Conservation (phyloP, 2,797 vertebrate genomes). For the Bryconaethiops microstoma region DNA sequence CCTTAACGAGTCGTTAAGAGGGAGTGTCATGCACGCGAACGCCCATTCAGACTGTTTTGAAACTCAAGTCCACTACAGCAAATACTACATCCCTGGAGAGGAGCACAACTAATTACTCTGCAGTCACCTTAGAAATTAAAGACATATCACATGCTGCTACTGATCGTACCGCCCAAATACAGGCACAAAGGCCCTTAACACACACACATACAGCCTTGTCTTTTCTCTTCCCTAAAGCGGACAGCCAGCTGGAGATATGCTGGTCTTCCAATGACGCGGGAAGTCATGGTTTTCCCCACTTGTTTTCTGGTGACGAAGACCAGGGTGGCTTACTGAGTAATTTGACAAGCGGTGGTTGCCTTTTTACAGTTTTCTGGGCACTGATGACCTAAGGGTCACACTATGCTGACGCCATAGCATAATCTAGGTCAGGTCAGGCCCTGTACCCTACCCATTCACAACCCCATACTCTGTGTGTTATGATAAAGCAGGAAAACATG, state of each 20-base stretch:
- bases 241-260: constrained; percentile 4
- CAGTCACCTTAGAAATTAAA: constrained; percentile 39
- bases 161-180: constrained; percentile 35
- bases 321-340: constrained; percentile 19
- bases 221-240: constrained; percentile 32
- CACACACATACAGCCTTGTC: constrained; percentile 14
- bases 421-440: no score
- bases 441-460: no score
- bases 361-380: not conserved
- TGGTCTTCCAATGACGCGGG: constrained; percentile 50
- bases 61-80: constrained; percentile 53
- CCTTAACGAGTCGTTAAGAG: constrained; percentile 47
- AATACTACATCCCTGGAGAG: constrained; percentile 56
- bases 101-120: constrained; percentile 36
- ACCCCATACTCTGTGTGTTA: no score
- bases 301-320: constrained; percentile 21
- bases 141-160: constrained; percentile 35
- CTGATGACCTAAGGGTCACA: constrained; percentile 6
- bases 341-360: constrained; percentile 12
- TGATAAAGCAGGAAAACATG: no score
- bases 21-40: constrained; percentile 11
- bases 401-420: not conserved
- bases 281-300: constrained; percentile 33
- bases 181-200: not conserved
- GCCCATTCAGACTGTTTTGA: constrained; percentile 56